Evolutionary conservation across 2,888 invertebrate genomes (phyloP).

Genomic region (Drosophila robusta): DNA sequence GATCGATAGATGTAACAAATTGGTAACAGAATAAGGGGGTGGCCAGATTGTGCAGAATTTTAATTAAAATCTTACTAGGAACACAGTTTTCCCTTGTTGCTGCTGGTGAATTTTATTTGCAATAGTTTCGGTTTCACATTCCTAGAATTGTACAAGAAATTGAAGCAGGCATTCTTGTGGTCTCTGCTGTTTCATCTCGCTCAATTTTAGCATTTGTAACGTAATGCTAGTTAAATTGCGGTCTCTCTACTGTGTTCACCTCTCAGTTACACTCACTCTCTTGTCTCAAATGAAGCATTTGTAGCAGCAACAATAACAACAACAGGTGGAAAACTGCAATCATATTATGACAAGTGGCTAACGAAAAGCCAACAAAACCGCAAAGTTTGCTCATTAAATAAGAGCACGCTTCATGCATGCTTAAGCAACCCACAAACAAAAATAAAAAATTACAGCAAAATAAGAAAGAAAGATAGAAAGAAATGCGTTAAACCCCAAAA

Average conservation of each 20-base stretch:
- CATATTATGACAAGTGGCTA: constrained; percentile 56
- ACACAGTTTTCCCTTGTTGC: not conserved
- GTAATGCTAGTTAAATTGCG: not conserved
- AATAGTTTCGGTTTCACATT: not conserved
- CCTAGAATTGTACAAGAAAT: not conserved
- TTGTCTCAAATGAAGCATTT: constrained; percentile 15
- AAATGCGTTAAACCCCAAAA: constrained; percentile 32
- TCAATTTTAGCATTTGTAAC: not conserved
- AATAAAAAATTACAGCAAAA: constrained; percentile 1
- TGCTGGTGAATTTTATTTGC: not conserved
- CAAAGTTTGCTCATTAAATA: constrained; percentile 72
- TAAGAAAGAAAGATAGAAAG: not conserved
- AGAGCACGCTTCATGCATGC: constrained; percentile 72
- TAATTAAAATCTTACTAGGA: not conserved
- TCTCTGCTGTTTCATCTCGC: not conserved
- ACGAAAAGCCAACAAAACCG: constrained; percentile 58
- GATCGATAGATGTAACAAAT: no score
- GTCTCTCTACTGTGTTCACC: not conserved
- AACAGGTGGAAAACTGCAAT: constrained; percentile 38
- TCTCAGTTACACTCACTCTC: not conserved
- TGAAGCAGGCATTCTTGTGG: not conserved
- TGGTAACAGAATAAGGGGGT: no score
- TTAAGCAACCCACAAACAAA: constrained; percentile 53
- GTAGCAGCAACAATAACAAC: not conserved
- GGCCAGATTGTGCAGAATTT: no score